These are phyloP conservation scores for Drosophila tristis DNA, from an alignment of 1,140 invertebrate genomes.

Conservation along the genomic window DNA sequence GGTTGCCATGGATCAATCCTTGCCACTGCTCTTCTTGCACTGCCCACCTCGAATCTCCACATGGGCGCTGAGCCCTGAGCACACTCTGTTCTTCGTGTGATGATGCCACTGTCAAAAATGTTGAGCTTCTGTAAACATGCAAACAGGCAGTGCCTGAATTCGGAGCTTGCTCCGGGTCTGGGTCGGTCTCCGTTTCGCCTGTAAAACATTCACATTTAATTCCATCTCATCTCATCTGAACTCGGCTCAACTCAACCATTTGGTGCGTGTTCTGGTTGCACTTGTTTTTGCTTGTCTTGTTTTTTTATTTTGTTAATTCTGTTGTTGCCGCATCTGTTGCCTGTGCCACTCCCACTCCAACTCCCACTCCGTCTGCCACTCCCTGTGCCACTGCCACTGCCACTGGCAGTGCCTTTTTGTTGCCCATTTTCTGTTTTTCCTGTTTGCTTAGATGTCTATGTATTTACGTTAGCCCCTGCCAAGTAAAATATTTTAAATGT, in stretches of 20 bases:
- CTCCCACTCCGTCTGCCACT: too few species aligned
- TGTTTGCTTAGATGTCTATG: constrained; percentile 52
- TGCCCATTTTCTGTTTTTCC: constrained; percentile 51
- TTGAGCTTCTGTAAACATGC: constrained; percentile 35
- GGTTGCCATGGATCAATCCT: constrained; percentile 56
- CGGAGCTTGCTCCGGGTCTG: constrained; percentile 6
- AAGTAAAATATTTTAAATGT: constrained; percentile 77
- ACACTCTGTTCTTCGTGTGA: constrained; percentile 31
- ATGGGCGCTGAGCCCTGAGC: neutral
- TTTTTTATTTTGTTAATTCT: constrained; percentile 55
- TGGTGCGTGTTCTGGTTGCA: constrained; percentile 48
- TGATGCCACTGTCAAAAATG: constrained; percentile 69
- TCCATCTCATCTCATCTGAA: constrained; percentile 54
- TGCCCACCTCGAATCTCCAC: too few species aligned
- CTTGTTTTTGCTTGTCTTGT: constrained; percentile 54
- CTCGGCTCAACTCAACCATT: constrained; percentile 41
- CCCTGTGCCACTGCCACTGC: too few species aligned
- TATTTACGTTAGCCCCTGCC: constrained; percentile 51
- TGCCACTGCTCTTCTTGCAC: constrained; percentile 46
- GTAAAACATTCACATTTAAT: constrained; percentile 34
- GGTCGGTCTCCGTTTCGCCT: too few species aligned
- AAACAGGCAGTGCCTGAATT: constrained; percentile 29
- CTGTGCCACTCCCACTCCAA: constrained; percentile 8
- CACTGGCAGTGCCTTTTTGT: constrained; percentile 7
- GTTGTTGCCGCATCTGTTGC: constrained; percentile 73